These are phyloP conservation scores for Pygmarrhopalites habei DNA, from an alignment of 1,140 invertebrate species.

Conservation along the genomic window DNA sequence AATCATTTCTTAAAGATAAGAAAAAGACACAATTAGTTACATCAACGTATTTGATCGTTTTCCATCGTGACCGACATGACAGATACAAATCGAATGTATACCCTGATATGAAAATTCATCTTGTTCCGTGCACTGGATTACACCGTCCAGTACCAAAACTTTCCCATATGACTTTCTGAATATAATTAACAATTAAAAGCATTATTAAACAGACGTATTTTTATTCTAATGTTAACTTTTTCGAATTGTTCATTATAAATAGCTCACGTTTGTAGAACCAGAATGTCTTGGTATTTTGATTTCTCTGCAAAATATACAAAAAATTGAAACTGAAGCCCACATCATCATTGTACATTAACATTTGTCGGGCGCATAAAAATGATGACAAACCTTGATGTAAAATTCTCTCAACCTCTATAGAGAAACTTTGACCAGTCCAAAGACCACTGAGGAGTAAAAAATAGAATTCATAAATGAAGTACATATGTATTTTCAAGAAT, in stretches of 20 bases:
- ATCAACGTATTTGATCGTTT: background rate
- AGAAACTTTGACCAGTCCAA: conserved; percentile 88
- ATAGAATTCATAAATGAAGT: background rate
- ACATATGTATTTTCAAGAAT: background rate
- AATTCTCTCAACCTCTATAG: conserved; percentile 76
- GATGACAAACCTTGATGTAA: no score
- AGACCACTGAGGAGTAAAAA: conserved; percentile 52
- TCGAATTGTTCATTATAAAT: conserved; percentile 14
- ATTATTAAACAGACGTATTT: background rate
- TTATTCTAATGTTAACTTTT: conserved; percentile 23
- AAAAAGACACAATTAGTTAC: background rate
- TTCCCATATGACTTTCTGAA: conserved; percentile 75
- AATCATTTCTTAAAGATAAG: conserved; percentile 73
- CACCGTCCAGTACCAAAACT: conserved; percentile 86
- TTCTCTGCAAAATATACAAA: no score
- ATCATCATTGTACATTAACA: no score
- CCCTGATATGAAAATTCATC: conserved; percentile 95
- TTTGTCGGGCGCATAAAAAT: no score
- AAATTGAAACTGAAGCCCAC: no score
- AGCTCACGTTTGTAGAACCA: conserved; percentile 79
- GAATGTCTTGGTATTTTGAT: conserved; percentile 82
- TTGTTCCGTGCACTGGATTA: conserved; percentile 91
- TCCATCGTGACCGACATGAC: no score
- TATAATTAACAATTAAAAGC: conserved; percentile 12
- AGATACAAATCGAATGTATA: no score